Base-by-base conservation (phyloP, 2,888 invertebrate species). In the Drosophila atroscutellata region DNA sequence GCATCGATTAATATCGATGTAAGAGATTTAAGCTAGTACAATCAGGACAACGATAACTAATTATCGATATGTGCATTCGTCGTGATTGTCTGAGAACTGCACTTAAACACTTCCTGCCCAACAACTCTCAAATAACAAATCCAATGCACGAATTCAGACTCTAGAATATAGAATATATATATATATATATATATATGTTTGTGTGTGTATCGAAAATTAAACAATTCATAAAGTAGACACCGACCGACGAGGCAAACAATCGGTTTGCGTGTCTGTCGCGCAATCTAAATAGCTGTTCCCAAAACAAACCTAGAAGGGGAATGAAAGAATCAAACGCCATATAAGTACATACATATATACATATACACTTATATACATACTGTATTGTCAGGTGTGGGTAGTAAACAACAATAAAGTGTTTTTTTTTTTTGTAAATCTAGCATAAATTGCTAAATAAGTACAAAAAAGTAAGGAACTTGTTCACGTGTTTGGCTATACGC, bases 381-480 rank as follows among this genome's bases (percentile, higher is more conserved):
- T 47, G 58, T 54, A 49, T 63, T 36, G 65, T 65, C 72, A 66
- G 77, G 75, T 79, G 79, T 77, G 78, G 59, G 78, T n/a, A 63
- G 56, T 45, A 59, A 68, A 32, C 24, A 45, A 13, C 20, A 54
- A 20, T 5, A 37, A 26, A 13, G 49, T 50, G n/a, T n/a, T 26
- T n/a, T 11, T 26, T 30, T 11, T 26, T 30, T 42, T n/a, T 20
- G n/a, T 42, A 67, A 74, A 51, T 74, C 61, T 47, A 68, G n/a
- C 68, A 60, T 42, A 63, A 74, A 74, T 74, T 63, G 68, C 75
- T 63, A 63, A 74, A 74, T 63, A 68, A 75, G 51, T 59, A 59
- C 26, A 67, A 42, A 26, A 58, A 42, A 6, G 5, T 47, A 18
- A 52, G 37, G 65, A 65, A 59, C 45, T 51, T 42, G 20, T 65